Percentiles rank a stretch among this genome's conserved stretches.
phyloP scores from a whole-genome alignment of 2,888 invertebrate genomes.

The Acronicta leporina region DNA sequence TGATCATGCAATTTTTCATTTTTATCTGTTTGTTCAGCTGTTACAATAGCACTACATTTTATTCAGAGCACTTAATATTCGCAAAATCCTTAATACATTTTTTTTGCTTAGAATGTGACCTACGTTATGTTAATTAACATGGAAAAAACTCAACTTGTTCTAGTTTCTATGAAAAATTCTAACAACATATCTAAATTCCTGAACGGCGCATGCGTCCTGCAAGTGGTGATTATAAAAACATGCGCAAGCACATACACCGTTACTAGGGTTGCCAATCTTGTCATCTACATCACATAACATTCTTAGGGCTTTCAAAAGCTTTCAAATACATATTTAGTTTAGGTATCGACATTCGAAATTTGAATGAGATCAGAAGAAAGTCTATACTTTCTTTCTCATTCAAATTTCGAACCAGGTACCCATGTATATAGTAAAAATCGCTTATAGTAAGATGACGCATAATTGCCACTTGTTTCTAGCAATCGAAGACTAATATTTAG shows the following conservation, averaged over 20 bases:
- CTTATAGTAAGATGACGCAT: too few species aligned
- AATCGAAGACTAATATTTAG: background rate
- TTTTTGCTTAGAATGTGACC: slow-evolving; percentile 30
- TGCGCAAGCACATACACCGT: slow-evolving; percentile 49
- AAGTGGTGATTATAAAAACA: slow-evolving; percentile 53
- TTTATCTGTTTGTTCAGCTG: too few species aligned
- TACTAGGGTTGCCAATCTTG: slow-evolving; percentile 34
- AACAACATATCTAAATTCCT: slow-evolving; percentile 47
- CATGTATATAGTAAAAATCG: too few species aligned
- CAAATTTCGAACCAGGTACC: too few species aligned
- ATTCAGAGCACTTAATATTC: background rate
- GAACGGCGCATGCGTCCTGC: slow-evolving; percentile 45
- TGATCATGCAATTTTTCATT: too few species aligned
- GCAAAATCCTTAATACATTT: background rate
- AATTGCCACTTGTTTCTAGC: background rate
- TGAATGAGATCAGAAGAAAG: too few species aligned
- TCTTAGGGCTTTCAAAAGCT: too few species aligned
- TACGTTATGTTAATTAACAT: slow-evolving; percentile 1
- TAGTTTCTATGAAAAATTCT: slow-evolving; percentile 45
- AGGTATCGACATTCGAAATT: too few species aligned
- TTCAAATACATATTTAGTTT: too few species aligned
- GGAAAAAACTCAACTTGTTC: slow-evolving; percentile 27
- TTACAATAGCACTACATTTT: slow-evolving; percentile 1
- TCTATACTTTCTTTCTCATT: too few species aligned
- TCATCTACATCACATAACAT: too few species aligned